These are phyloP conservation scores for Hoplodrina ambigua DNA, from an alignment of 2,888 invertebrate genomes.

Conservation along the genomic window DNA sequence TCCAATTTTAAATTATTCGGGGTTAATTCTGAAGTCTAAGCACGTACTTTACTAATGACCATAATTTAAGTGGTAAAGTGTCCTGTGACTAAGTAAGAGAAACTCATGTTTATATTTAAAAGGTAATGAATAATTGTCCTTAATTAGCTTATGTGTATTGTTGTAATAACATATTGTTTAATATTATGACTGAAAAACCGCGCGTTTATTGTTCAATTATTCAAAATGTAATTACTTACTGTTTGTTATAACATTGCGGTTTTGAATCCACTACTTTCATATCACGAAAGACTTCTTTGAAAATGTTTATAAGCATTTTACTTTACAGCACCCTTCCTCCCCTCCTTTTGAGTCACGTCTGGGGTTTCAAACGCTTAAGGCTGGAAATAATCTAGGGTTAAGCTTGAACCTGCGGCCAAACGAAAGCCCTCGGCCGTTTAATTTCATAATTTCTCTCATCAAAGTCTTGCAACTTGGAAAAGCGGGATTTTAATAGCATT, in stretches of 20 bases:
- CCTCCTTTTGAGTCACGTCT: constrained; percentile 16
- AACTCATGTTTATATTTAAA: constrained; percentile 28
- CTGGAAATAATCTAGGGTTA: constrained; percentile 12
- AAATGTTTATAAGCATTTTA: constrained; percentile 27
- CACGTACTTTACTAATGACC: not conserved
- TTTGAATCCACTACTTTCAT: constrained; percentile 5
- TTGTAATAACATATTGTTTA: constrained; percentile 23
- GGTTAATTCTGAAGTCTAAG: too few species aligned
- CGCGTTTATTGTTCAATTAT: constrained; percentile 24
- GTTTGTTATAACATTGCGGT: constrained; percentile 31
- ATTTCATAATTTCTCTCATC: constrained; percentile 33
- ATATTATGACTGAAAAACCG: constrained; percentile 44
- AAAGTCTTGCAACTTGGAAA: constrained; percentile 29
- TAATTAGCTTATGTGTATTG: constrained; percentile 5
- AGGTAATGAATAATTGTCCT: constrained; percentile 5
- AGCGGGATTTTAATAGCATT: constrained; percentile 6
- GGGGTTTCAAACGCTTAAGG: constrained; percentile 3
- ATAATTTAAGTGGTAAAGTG: not conserved
- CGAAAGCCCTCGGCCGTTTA: constrained; percentile 14
- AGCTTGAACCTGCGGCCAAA: constrained; percentile 20
- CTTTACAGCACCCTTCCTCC: constrained; percentile 5
- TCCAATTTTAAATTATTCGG: too few species aligned
- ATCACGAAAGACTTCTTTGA: constrained; percentile 29
- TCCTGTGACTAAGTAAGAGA: constrained; percentile 17
- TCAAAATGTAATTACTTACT: constrained; percentile 16